phyloP scores from a whole-genome alignment of 1,140 invertebrate species.

The Neodiprion pinetum region DNA sequence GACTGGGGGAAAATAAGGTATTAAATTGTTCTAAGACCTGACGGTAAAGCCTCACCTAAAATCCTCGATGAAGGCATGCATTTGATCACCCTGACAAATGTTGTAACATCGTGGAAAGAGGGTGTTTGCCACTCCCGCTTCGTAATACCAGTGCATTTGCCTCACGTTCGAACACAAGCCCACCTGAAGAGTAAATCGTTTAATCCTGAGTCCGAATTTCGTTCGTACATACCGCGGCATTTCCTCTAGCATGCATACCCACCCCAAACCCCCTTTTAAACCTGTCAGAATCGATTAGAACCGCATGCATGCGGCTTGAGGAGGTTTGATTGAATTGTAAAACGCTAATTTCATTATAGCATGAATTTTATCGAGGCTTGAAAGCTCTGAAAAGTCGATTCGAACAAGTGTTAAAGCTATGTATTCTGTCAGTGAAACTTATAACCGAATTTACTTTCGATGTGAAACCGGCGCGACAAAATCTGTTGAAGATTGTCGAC shows the following conservation, averaged over 20 bases:
- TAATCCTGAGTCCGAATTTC: neutral
- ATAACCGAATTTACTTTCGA: constrained; percentile 74
- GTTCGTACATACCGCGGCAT: neutral
- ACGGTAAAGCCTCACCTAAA: constrained; percentile 60
- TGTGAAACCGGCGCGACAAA: constrained; percentile 83
- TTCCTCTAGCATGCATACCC: neutral
- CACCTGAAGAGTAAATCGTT: constrained; percentile 47
- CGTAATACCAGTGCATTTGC: constrained; percentile 89
- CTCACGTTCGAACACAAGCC: constrained; percentile 82
- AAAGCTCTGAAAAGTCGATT: neutral
- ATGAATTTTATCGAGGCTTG: no score
- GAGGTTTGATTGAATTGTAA: constrained; percentile 3
- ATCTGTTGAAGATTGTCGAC: constrained; percentile 77
- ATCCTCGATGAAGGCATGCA: constrained; percentile 88
- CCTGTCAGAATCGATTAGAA: neutral
- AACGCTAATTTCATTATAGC: neutral
- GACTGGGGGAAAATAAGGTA: no score
- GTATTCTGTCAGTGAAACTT: no score
- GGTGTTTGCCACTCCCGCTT: constrained; percentile 79
- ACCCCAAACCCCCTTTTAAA: neutral
- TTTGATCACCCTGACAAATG: constrained; percentile 84
- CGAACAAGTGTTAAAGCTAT: no score
- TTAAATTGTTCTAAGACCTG: no score
- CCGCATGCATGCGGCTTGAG: constrained; percentile 7
- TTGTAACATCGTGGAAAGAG: constrained; percentile 90